Evolutionary conservation across 2,888 invertebrate genomes (phyloP), one percentile per base, ranked within the genome.

Genomic region (Volucella inflata): DNA sequence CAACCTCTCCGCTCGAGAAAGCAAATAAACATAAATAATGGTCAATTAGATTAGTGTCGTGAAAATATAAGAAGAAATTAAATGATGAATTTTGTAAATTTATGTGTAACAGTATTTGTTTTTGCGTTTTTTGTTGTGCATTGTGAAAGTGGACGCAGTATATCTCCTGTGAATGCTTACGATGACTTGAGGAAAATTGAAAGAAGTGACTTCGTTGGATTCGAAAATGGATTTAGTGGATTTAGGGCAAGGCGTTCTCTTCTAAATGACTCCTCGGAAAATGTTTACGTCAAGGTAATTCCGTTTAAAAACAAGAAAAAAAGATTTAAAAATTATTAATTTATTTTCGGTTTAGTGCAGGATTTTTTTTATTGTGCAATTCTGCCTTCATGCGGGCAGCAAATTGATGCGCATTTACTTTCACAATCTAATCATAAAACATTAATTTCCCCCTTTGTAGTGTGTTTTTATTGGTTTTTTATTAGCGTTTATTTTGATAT

Each of bases 111-210:
- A 62, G 17, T 70, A 21, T 65, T 84, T 70, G 53, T 59, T 59
- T 44, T 70, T 65, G 36, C 62, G 6, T 84, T 40, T 51, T 53
- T 75, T 2, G 21, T 84, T 48, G 44, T 53, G 30, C 50, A 51
- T 16, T 30, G 21, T 10, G 57, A 79, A n/a, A 17, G 71, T 9
- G 67, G 71, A 67, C 12, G 50, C 44, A 36, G 62, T 55, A 40
- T 14, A 21, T 76, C 76, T 67, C 9, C 80, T 48, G 67, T 85
- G 50, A 76, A 85, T 70, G 80, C 65, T 71, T 68, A 76, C 44
- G 70, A 68, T 48, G 74, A 68, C 30, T 44, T 30, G 10, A 30
- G 30, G 50, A 8, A 38, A 50, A 36, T 68, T 44, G 9, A 74
- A 30, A 30, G 6, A 68, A 38, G 21, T 42, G 2, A 68, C n/a